Conservation (phyloP, 1,140 invertebrate species). For the Augochlora pura region DNA sequence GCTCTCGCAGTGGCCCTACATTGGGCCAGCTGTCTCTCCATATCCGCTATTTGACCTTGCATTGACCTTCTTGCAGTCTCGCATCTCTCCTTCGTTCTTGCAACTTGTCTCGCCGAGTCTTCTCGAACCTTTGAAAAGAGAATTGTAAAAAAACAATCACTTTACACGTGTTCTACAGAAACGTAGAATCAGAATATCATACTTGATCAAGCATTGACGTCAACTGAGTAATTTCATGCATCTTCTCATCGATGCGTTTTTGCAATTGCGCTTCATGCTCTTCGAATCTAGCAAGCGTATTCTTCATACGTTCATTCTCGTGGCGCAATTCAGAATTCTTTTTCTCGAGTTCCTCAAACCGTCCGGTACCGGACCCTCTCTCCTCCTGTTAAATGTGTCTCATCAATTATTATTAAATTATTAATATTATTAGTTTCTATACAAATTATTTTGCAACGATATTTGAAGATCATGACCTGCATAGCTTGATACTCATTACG, state of each 20-base stretch:
- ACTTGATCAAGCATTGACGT: conserved; percentile 84
- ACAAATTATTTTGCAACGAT: neutral
- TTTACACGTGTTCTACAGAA: neutral
- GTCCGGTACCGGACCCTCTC: conserved; percentile 73
- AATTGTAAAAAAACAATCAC: neutral
- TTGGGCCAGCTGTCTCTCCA: conserved; percentile 84
- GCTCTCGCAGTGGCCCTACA: conserved; percentile 83
- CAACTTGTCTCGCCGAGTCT: conserved; percentile 86
- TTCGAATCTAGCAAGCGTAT: conserved; percentile 73
- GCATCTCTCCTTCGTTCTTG: conserved; percentile 84
- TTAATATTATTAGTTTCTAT: neutral
- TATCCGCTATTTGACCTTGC: conserved; percentile 84
- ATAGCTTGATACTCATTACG: conserved; percentile 66
- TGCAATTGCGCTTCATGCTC: conserved; percentile 70
- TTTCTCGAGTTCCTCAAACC: conserved; percentile 79
- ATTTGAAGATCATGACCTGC: conserved; percentile 45
- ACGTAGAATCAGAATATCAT: neutral
- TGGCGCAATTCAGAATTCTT: conserved; percentile 78
- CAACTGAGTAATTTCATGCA: conserved; percentile 82
- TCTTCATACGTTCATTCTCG: conserved; percentile 80
- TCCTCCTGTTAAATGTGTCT: conserved; percentile 52
- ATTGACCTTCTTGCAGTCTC: conserved; percentile 82
- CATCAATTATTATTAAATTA: too few species aligned
- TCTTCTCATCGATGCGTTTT: conserved; percentile 75
- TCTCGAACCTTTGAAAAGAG: conserved; percentile 79